Percentiles rank a stretch among this genome's conserved stretches.
Evolutionary conservation across 2,797 vertebrate species (phyloP).

Genomic region (Platyrinchus mystaceus): DNA sequence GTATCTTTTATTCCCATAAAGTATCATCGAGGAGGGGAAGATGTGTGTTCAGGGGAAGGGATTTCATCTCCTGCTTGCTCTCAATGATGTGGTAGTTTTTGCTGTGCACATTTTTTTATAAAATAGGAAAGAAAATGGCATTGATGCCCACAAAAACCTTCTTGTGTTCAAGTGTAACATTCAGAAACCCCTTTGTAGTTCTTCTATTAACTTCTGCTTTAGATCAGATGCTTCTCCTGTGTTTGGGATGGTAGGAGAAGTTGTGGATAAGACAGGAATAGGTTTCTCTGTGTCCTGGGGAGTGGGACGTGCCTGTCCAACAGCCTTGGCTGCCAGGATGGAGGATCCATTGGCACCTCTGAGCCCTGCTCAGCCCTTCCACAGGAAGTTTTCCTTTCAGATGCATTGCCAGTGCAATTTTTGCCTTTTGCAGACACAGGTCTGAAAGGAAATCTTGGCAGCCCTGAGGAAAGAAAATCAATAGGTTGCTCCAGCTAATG

Average conservation of each 20-base stretch:
- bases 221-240: background rate
- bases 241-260: background rate
- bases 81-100: background rate
- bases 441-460: background rate
- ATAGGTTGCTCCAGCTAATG: background rate
- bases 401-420: background rate
- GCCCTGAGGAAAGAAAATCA: background rate
- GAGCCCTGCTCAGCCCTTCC: background rate
- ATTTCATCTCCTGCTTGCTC: background rate
- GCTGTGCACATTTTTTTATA: background rate
- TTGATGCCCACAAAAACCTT: background rate
- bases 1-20: background rate
- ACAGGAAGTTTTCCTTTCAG: background rate
- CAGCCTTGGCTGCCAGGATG: background rate
- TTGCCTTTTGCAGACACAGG: background rate
- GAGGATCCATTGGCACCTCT: background rate
- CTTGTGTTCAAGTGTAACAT: background rate
- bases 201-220: background rate
- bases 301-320: fast-evolving
- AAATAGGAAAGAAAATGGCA: background rate
- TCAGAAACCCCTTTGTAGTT: background rate
- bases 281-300: background rate
- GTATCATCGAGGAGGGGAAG: background rate
- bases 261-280: fast-evolving
- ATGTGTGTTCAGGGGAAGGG: background rate